Percentiles rank a stretch among this genome's conserved stretches.
Conservation (phyloP, 2,888 invertebrate genomes). For the Cephonodes hylas region DNA sequence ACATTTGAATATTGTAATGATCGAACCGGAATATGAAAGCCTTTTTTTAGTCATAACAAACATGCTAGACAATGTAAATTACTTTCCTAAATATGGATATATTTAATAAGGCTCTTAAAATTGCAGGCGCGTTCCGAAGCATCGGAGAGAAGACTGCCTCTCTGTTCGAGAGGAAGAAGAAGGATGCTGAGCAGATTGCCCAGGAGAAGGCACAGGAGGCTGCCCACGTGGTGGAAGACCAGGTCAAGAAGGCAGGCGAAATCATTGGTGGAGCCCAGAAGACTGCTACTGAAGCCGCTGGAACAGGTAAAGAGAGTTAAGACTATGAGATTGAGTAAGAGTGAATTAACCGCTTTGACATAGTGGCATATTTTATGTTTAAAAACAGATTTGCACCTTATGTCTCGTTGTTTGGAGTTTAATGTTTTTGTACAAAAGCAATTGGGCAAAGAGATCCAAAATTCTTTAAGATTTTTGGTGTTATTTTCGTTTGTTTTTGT, state of each 20-base stretch:
- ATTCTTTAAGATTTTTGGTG: too few relatives aligned
- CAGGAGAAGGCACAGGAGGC: conserved; percentile 83
- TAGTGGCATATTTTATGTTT: too few relatives aligned
- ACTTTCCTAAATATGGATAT: neutral
- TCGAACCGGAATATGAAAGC: conserved; percentile 17
- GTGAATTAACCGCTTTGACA: too few relatives aligned
- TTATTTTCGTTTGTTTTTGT: too few relatives aligned
- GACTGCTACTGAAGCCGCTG: conserved; percentile 77
- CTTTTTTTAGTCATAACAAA: neutral
- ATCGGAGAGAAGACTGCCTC: conserved; percentile 87
- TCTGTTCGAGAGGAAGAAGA: conserved; percentile 86
- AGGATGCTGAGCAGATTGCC: conserved; percentile 84
- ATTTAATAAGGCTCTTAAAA: neutral
- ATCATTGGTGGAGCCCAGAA: conserved; percentile 80
- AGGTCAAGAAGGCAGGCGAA: conserved; percentile 83
- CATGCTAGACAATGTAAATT: neutral
- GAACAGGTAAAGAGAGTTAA: conserved; percentile 46
- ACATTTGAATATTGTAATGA: conserved; percentile 21
- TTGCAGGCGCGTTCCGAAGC: conserved; percentile 85
- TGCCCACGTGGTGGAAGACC: conserved; percentile 83
- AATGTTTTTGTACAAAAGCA: too few relatives aligned
- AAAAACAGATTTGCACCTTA: too few relatives aligned
- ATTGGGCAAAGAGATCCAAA: too few relatives aligned
- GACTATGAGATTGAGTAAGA: too few relatives aligned
- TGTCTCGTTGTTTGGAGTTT: too few relatives aligned